phyloP scores from a whole-genome alignment of 2,888 invertebrate species.

The Phymatocera aterrima region DNA sequence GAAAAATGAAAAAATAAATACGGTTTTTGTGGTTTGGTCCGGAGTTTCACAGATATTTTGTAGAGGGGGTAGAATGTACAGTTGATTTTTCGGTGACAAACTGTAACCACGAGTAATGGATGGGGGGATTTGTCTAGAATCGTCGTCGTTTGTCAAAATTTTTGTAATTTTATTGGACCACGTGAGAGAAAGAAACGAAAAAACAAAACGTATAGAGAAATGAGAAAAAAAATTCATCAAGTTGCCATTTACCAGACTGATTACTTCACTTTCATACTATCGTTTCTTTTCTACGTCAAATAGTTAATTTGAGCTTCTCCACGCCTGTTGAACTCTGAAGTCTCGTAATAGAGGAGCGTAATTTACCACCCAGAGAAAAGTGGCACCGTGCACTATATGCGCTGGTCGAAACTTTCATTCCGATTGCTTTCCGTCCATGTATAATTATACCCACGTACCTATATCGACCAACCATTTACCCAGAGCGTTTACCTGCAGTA shows the following conservation, averaged over 20 bases:
- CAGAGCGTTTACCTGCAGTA: background rate
- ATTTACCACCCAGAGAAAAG: constrained; percentile 18
- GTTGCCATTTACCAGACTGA: background rate
- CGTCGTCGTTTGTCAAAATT: background rate
- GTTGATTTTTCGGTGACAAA: background rate
- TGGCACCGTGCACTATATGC: too few relatives aligned
- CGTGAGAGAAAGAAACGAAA: background rate
- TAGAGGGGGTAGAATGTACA: background rate
- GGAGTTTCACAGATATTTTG: background rate
- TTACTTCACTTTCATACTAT: background rate
- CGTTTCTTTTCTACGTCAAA: constrained; percentile 12
- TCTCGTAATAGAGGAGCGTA: constrained; percentile 23
- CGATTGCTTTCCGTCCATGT: background rate
- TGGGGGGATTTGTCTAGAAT: background rate
- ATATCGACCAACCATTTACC: background rate
- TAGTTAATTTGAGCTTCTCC: constrained; percentile 4
- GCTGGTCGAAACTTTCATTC: constrained; percentile 11
- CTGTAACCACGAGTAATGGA: background rate
- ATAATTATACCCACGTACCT: too few relatives aligned
- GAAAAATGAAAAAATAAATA: background rate
- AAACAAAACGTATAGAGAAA: background rate
- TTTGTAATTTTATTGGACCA: background rate
- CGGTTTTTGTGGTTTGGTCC: background rate
- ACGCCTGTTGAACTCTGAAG: background rate
- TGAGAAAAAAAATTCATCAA: background rate